Conservation (phyloP, 30 jellyfish, hydroid and myxozoan species). For the Mastigias papua region DNA sequence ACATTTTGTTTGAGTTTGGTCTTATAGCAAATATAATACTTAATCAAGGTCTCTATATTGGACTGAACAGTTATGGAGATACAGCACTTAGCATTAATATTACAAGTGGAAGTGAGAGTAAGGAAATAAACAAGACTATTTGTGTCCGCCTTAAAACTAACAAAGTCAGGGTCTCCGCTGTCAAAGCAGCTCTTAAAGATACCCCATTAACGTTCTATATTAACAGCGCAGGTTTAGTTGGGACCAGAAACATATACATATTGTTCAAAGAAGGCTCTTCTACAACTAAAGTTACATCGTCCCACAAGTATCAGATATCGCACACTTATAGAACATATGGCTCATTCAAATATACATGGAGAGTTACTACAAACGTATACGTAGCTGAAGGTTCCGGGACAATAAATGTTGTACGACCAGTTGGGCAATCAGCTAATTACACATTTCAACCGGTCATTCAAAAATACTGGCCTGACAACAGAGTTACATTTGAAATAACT, state of each 20-base stretch:
- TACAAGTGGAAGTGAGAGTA: conserved; percentile 1
- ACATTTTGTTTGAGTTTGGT: conserved; percentile 14
- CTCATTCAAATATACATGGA: background rate
- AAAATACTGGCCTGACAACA: background rate
- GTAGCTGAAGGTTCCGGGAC: conserved; percentile 37
- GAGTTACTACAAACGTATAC: background rate
- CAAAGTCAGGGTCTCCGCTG: background rate
- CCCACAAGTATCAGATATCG: background rate
- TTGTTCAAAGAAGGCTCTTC: background rate
- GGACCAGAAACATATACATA: background rate
- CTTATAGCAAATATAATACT: conserved; percentile 17
- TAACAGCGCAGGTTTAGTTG: background rate
- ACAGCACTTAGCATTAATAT: conserved; percentile 8
- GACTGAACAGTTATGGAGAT: conserved; percentile 11
- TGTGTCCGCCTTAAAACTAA: background rate
- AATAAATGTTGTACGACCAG: conserved; percentile 8
- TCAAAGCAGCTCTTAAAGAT: background rate
- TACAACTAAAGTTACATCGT: background rate
- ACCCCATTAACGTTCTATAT: background rate
- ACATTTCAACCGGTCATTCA: background rate
- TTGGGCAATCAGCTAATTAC: background rate
- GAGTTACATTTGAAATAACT: background rate
- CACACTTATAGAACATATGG: background rate
- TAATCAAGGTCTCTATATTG: conserved; percentile 9
- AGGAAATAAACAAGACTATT: background rate